Evolutionary conservation across 2,797 vertebrate species (phyloP).

Genomic region (Mycteria americana): DNA sequence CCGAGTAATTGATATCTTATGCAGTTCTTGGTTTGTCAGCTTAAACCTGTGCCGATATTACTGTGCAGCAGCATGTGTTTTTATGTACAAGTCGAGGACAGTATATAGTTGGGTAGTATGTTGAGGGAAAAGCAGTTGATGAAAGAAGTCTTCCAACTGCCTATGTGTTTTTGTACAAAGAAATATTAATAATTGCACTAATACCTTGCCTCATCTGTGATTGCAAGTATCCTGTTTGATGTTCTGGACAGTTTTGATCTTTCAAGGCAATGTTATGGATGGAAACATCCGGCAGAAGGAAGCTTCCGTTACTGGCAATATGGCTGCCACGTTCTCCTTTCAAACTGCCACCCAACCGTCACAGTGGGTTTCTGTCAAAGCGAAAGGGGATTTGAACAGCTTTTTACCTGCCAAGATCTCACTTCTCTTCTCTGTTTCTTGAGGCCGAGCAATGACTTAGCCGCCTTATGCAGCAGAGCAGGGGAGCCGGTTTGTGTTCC

Average conservation of each 20-base stretch:
- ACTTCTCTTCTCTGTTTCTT: background rate
- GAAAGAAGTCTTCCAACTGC: background rate
- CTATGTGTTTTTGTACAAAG: background rate
- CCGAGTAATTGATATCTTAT: rapidly evolving
- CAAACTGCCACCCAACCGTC: background rate
- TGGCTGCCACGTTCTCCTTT: background rate
- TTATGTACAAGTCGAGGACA: background rate
- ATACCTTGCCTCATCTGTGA: background rate
- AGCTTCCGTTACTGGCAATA: background rate
- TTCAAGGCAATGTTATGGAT: background rate
- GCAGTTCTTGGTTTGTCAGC: background rate
- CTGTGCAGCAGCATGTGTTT: background rate
- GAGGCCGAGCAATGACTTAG: background rate
- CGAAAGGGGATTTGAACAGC: background rate
- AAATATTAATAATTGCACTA: background rate
- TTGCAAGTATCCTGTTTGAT: background rate
- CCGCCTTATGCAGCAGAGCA: background rate
- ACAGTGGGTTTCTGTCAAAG: background rate
- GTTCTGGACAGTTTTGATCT: background rate
- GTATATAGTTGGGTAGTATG: background rate
- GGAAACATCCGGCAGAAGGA: background rate
- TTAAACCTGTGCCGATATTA: background rate
- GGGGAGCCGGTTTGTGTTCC: background rate
- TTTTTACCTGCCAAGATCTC: background rate
- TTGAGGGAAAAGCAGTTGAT: background rate